A percentile compares a stretch with the other conserved stretches of the same genome.
phyloP scores from a whole-genome alignment of 1,140 invertebrate genomes.

The Drosophila repletoides region DNA sequence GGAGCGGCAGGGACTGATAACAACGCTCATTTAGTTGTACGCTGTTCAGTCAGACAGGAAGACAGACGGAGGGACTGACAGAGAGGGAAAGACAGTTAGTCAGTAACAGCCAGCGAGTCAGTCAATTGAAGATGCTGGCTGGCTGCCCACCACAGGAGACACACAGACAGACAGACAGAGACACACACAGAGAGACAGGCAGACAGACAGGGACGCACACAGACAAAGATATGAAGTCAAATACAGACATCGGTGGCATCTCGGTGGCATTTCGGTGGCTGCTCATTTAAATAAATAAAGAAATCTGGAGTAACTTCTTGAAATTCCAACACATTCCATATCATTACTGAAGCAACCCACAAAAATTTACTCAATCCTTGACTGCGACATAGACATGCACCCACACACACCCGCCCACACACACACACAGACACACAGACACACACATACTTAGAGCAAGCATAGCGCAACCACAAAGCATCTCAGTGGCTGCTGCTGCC shows the following conservation, averaged over 20 bases:
- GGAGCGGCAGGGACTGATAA: constrained; percentile 59
- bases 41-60: constrained; percentile 41
- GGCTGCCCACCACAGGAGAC: constrained; percentile 53
- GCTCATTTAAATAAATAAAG: constrained; percentile 82
- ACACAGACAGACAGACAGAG: constrained; percentile 18
- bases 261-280: constrained; percentile 57
- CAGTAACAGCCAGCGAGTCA: constrained; percentile 35
- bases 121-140: constrained; percentile 71
- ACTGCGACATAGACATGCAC: constrained; percentile 59
- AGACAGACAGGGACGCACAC: background rate
- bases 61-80: constrained; percentile 49
- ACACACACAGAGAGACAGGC: background rate
- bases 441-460: constrained; percentile 21
- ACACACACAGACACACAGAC: constrained; percentile 8
- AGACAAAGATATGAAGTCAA: constrained; percentile 36
- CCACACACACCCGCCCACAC: constrained; percentile 21
- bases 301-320: constrained; percentile 81
- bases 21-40: constrained; percentile 72
- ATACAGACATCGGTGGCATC: constrained; percentile 15
- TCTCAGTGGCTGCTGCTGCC: constrained; percentile 40
- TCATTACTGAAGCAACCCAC: constrained; percentile 79
- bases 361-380: constrained; percentile 80
- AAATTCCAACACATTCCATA: constrained; percentile 82
- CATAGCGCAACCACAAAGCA: constrained; percentile 45
- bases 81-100: constrained; percentile 46